Percentiles rank a stretch among this genome's conserved stretches.
Evolutionary conservation across 2,113 vertebrate species (phyloP).

Genomic region (Semicossyphus pulcher): DNA sequence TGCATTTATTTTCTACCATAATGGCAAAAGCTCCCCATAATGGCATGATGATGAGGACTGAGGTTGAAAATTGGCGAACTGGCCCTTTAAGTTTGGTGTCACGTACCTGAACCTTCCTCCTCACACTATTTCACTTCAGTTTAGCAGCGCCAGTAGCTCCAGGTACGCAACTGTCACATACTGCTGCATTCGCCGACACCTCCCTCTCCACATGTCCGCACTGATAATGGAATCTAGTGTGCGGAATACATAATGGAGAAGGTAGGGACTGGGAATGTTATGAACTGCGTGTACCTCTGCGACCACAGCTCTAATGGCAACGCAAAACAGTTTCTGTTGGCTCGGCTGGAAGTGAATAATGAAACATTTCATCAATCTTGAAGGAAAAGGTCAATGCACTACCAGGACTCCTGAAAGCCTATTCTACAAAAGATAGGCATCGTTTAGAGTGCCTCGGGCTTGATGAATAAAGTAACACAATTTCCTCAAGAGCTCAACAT

Average conservation of each 20-base stretch:
- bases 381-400: constrained; percentile 26
- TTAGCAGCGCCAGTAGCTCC: constrained; percentile 37
- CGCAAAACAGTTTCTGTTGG: background rate
- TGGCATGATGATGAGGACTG: too few relatives aligned
- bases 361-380: constrained; percentile 21
- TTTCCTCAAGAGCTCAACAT: background rate
- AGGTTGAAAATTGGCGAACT: too few relatives aligned
- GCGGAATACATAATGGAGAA: constrained; percentile 29
- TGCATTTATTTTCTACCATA: too few relatives aligned
- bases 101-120: constrained; percentile 10
- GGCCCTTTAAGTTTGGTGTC: too few relatives aligned
- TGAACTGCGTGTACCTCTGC: background rate
- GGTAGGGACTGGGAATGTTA: background rate
- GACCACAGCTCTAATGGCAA: background rate
- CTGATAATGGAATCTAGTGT: constrained; percentile 47
- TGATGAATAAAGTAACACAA: background rate
- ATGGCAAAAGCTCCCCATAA: too few relatives aligned
- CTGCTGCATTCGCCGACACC: constrained; percentile 40
- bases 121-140: constrained; percentile 40
- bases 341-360: background rate
- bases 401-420: background rate
- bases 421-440: constrained; percentile 15
- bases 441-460: background rate
- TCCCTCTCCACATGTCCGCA: constrained; percentile 51
- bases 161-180: constrained; percentile 64